Conservation (phyloP, 2,113 vertebrate species). For the Patagioenas fasciata region DNA sequence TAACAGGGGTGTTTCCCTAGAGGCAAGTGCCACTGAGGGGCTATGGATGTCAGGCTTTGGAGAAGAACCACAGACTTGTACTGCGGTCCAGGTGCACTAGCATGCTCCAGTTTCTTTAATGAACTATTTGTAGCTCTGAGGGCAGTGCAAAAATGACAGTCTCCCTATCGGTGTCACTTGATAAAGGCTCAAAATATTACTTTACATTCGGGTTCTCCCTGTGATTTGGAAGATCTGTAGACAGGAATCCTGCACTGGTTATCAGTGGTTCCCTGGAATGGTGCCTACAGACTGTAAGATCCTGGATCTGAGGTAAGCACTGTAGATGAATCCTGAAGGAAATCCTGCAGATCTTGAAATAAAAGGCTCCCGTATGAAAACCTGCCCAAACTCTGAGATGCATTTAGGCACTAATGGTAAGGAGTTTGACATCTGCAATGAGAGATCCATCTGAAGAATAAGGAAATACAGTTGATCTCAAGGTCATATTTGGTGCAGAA, state of each 20-base stretch:
- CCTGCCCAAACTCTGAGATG: background rate
- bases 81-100: rapidly evolving
- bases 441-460: background rate
- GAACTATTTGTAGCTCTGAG: background rate
- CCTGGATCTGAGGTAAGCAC: background rate
- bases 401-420: background rate
- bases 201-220: background rate
- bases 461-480: background rate
- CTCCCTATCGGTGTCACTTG: background rate
- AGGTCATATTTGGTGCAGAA: background rate
- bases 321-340: background rate
- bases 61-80: background rate
- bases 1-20: background rate
- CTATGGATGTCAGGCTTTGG: background rate
- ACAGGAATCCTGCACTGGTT: background rate
- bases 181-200: background rate
- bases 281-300: background rate
- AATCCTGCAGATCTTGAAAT: background rate
- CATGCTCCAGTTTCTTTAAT: background rate
- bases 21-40: background rate
- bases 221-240: background rate
- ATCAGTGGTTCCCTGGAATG: background rate
- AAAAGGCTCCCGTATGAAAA: background rate
- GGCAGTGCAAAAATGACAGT: background rate
- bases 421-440: background rate